Percentiles rank a stretch among this genome's conserved stretches.
Conservation (phyloP, 2,888 invertebrate species). For the Choreutis nemorana region DNA sequence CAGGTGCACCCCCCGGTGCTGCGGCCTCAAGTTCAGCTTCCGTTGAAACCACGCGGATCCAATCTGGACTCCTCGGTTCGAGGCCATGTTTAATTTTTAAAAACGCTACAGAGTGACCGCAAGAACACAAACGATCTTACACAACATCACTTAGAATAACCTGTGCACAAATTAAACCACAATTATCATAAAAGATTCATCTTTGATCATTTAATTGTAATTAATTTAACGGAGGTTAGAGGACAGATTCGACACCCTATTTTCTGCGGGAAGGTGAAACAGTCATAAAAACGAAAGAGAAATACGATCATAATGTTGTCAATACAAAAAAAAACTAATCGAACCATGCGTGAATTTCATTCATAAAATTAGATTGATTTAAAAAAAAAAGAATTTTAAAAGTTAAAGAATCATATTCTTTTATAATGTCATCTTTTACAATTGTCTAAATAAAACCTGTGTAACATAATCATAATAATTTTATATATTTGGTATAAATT, state of each 20-base stretch:
- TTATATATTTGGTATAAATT: too few species aligned
- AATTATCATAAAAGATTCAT: conserved; percentile 77
- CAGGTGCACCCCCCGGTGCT: conserved; percentile 96
- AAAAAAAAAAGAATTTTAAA: too few species aligned
- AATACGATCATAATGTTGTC: conserved; percentile 45
- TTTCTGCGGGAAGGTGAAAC: conserved; percentile 67
- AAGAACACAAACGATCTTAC: conserved; percentile 62
- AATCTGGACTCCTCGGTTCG: conserved; percentile 91
- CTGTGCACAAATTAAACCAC: conserved; percentile 68
- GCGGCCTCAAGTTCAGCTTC: conserved; percentile 94
- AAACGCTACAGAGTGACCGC: conserved; percentile 62
- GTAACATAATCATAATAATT: conserved; percentile 1
- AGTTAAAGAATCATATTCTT: too few species aligned
- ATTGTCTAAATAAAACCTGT: too few species aligned
- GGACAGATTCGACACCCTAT: conserved; percentile 68
- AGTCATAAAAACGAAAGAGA: conserved; percentile 57
- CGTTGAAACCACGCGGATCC: conserved; percentile 98
- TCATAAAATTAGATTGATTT: conserved; percentile 18
- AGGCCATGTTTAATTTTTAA: conserved; percentile 79
- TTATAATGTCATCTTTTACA: too few species aligned
- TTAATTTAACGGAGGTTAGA: conserved; percentile 64
- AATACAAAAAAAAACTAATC: conserved; percentile 24
- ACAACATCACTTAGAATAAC: conserved; percentile 65
- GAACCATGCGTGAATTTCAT: conserved; percentile 19
- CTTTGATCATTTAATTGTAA: conserved; percentile 62